Percentiles rank a stretch among this genome's conserved stretches.
These are phyloP conservation scores for Leptinotarsa texana DNA, from an alignment of 1,140 invertebrate species.

Conservation along the genomic window DNA sequence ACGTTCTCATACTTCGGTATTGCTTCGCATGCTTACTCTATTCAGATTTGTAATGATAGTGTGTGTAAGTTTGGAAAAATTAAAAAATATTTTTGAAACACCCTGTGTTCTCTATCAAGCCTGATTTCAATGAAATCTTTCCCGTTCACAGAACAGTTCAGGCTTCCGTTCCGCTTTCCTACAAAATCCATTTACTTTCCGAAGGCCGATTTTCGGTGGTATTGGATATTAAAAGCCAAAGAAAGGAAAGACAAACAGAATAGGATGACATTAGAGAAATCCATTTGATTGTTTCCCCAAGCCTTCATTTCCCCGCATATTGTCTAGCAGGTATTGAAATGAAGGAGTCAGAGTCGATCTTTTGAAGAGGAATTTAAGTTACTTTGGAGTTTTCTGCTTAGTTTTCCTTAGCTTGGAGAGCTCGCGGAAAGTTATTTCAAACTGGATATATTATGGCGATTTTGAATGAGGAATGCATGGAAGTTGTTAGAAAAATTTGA, in stretches of 20 bases:
- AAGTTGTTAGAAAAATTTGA: too few species aligned
- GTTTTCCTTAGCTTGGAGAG: too few species aligned
- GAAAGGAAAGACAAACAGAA: slow-evolving; percentile 32
- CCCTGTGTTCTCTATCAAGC: not conserved
- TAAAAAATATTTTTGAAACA: too few species aligned
- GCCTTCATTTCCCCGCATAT: slow-evolving; percentile 30
- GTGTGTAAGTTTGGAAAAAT: too few species aligned
- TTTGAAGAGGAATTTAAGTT: slow-evolving; percentile 25
- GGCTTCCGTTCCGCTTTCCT: not conserved
- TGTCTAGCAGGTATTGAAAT: slow-evolving; percentile 31
- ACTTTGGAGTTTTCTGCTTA: not conserved
- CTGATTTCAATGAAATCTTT: not conserved
- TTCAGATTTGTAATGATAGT: too few species aligned
- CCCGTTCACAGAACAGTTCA: not conserved
- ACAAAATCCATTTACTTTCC: not conserved
- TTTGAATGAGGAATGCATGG: too few species aligned
- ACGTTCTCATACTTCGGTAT: too few species aligned
- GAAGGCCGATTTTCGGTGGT: slow-evolving; percentile 18
- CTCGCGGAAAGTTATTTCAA: too few species aligned
- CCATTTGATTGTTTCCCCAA: slow-evolving; percentile 29
- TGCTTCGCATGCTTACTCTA: too few species aligned
- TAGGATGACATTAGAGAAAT: slow-evolving; percentile 28
- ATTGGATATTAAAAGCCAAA: slow-evolving; percentile 29
- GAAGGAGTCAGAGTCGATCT: slow-evolving; percentile 13
- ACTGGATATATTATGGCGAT: too few species aligned